Percentiles rank a stretch among this genome's conserved stretches.
Conservation (phyloP, 2,113 vertebrate genomes). For the Rallus limicola region DNA sequence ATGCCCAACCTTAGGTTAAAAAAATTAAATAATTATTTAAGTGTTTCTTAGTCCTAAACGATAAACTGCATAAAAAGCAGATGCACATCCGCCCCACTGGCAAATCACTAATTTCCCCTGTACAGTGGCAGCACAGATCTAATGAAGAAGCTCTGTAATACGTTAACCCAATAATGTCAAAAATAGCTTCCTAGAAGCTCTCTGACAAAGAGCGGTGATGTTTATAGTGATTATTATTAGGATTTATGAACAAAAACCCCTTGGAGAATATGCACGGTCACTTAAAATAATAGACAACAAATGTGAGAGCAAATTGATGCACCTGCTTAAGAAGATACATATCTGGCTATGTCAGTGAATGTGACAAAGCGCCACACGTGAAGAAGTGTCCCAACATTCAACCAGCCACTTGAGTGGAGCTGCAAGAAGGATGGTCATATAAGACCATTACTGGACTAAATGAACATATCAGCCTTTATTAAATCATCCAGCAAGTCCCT, state of each 20-base stretch:
- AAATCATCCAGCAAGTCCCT: not conserved
- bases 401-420: not conserved
- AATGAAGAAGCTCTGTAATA: constrained; percentile 14
- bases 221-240: not conserved
- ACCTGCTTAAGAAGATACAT: not conserved
- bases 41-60: not conserved
- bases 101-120: not conserved
- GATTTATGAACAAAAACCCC: not conserved
- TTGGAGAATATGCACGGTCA: not conserved
- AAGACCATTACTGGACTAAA: not conserved
- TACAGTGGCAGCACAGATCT: not conserved
- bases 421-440: not conserved
- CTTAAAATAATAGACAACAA: not conserved
- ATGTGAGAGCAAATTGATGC: not conserved
- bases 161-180: constrained; percentile 13
- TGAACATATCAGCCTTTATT: not conserved
- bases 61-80: not conserved
- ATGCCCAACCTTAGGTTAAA: not conserved
- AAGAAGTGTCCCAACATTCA: not conserved
- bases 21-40: not conserved
- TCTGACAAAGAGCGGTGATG: not conserved
- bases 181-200: not conserved
- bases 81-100: not conserved
- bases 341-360: not conserved
- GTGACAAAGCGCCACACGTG: not conserved